Evolutionary conservation across 2,113 vertebrate species (phyloP).

Genomic region (Numida meleagris): DNA sequence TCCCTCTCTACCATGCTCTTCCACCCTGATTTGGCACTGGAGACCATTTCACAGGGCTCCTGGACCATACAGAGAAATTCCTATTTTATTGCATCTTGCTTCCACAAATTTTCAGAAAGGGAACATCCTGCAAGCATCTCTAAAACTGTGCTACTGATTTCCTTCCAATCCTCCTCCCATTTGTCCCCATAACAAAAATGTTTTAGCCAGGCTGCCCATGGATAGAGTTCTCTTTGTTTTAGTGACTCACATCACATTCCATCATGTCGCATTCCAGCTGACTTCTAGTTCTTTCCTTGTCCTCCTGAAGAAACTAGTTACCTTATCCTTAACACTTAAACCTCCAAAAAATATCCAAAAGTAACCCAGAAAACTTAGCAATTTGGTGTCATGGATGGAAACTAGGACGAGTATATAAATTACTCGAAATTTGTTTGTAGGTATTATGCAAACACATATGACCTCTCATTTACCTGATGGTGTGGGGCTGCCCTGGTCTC

Average conservation of each 20-base stretch:
- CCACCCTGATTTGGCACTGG: neutral
- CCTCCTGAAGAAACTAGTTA: neutral
- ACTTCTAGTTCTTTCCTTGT: neutral
- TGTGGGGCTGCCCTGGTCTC: neutral
- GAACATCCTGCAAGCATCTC: neutral
- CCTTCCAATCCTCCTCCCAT: neutral
- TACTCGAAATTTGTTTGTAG: neutral
- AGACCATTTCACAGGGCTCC: neutral
- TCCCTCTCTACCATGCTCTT: neutral
- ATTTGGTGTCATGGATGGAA: neutral
- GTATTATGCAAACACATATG: fast-evolving
- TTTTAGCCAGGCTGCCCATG: neutral
- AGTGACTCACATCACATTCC: neutral
- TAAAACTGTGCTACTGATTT: neutral
- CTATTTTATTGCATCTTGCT: neutral
- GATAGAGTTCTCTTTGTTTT: neutral
- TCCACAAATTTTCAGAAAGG: neutral
- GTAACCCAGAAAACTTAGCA: neutral
- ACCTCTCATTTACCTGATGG: fast-evolving
- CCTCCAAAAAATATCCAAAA: neutral
- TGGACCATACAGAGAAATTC: neutral
- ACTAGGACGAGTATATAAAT: no score
- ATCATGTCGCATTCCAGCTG: neutral
- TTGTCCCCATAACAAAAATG: neutral
- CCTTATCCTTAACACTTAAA: neutral